Base-by-base conservation (phyloP, 1,140 invertebrate genomes). In the Drosophila repleta region DNA sequence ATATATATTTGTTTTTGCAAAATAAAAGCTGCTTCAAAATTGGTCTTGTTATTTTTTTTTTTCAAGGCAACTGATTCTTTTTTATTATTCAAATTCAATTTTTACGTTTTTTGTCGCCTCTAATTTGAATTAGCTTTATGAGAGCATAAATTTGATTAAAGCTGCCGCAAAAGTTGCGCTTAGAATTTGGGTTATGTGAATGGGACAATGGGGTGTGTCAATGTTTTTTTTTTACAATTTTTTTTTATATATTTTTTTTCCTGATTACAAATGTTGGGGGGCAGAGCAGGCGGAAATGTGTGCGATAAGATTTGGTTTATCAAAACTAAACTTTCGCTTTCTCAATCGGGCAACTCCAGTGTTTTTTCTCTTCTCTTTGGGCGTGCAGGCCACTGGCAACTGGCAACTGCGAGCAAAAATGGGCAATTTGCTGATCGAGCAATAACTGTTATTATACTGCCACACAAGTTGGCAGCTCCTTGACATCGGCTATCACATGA, bases 111-210 rank as follows among this genome's bases (percentile, higher is more conserved):
- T 66, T 62, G 32, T 35, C 53, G 61, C 48, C 37, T 56, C 48
- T 57, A 72, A 66, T 66, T 68, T 49, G 29, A 72, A 61, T 67
- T 32, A 55, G 57, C 49, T 60, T 67, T 61, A 43, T 60, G 60
- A 49, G 53, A 20, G 39, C 70, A 82, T 75, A 60, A 78, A 79
- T 78, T 60, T 75, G 58, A 78, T 78, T 62, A 74, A 79, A 48
- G 65, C 56, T 26, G 65, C 53, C 74, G 67, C 77, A 48, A 46
- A 63, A 58, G 45, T 49, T 49, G 56, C 29, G 69, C 41, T 66
- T 18, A 55, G 20, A 78, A 82, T 78, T 66, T 74, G 69, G 79
- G 79, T 77, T 74, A 74, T 61, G 53, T 63, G 58, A 72, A 58
- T 13, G 18, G 20, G 35, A n/a, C 6, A 46, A 46, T 32, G 26